These are phyloP conservation scores for Ictalurus punctatus DNA, from an alignment of 2,113 vertebrate genomes.

Conservation along the genomic window DNA sequence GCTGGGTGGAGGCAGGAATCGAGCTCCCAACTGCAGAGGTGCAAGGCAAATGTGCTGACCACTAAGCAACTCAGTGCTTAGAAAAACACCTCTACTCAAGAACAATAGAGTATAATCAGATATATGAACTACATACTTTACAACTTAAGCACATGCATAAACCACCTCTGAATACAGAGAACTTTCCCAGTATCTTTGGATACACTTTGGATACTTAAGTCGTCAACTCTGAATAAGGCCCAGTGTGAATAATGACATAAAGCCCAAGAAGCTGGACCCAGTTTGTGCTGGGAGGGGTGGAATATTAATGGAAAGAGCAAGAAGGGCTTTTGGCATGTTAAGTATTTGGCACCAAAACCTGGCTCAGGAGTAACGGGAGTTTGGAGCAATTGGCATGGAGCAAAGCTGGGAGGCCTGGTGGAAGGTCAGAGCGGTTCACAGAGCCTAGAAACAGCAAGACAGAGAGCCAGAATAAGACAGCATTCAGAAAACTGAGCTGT, in stretches of 20 bases:
- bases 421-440: constrained; percentile 30
- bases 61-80: no score
- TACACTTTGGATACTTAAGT: not conserved
- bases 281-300: constrained; percentile 11
- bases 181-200: not conserved
- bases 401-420: constrained; percentile 37
- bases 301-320: constrained; percentile 34
- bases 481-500: constrained; percentile 5
- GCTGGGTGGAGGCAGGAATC: no score
- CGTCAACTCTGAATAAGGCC: not conserved
- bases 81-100: not conserved
- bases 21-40: no score
- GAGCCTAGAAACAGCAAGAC: constrained; percentile 11
- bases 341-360: constrained; percentile 13
- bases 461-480: constrained; percentile 13
- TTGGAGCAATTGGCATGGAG: constrained; percentile 9
- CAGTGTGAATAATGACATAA: constrained; percentile 22
- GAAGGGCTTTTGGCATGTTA: constrained; percentile 16
- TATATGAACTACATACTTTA: not conserved
- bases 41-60: no score
- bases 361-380: not conserved
- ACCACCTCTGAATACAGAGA: not conserved
- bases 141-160: not conserved
- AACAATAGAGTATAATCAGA: not conserved
- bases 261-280: not conserved